Evolutionary conservation across 2,113 vertebrate species (phyloP).

Genomic region (Semicossyphus pulcher): DNA sequence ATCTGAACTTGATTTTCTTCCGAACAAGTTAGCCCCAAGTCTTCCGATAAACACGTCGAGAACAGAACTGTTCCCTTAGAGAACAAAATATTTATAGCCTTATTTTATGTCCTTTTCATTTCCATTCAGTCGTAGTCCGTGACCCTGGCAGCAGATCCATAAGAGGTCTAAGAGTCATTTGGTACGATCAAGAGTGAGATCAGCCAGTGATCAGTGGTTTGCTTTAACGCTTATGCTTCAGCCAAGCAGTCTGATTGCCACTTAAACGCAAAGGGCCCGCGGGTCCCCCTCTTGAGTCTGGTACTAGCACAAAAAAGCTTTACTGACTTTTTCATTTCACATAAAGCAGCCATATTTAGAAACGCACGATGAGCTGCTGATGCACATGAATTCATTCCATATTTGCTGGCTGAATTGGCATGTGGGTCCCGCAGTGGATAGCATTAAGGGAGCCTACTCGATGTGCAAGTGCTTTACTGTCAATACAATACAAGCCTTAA

Average conservation of each 20-base stretch:
- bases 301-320: slow-evolving; percentile 7
- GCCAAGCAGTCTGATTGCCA: slow-evolving; percentile 51
- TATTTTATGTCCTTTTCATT: slow-evolving; percentile 46
- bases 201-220: slow-evolving; percentile 54
- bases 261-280: slow-evolving; percentile 42
- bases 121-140: slow-evolving; percentile 22
- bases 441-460: slow-evolving; percentile 20
- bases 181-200: slow-evolving; percentile 54
- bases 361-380: slow-evolving; percentile 25
- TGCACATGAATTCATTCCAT: slow-evolving; percentile 42
- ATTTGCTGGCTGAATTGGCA: slow-evolving; percentile 48
- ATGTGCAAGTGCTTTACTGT: slow-evolving; percentile 13
- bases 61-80: too few relatives aligned
- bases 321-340: slow-evolving; percentile 28
- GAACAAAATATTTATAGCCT: not conserved
- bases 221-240: slow-evolving; percentile 47
- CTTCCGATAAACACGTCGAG: too few relatives aligned
- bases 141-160: slow-evolving; percentile 45
- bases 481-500: slow-evolving; percentile 10
- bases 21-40: not conserved
- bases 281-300: slow-evolving; percentile 12
- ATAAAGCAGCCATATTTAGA: slow-evolving; percentile 39
- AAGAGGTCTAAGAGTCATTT: slow-evolving; percentile 46
- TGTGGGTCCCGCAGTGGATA: slow-evolving; percentile 30
- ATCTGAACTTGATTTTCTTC: not conserved